Base-by-base conservation (phyloP, 53 echinoderm and acorn worm genomes). In the Patiria pectinifera region DNA sequence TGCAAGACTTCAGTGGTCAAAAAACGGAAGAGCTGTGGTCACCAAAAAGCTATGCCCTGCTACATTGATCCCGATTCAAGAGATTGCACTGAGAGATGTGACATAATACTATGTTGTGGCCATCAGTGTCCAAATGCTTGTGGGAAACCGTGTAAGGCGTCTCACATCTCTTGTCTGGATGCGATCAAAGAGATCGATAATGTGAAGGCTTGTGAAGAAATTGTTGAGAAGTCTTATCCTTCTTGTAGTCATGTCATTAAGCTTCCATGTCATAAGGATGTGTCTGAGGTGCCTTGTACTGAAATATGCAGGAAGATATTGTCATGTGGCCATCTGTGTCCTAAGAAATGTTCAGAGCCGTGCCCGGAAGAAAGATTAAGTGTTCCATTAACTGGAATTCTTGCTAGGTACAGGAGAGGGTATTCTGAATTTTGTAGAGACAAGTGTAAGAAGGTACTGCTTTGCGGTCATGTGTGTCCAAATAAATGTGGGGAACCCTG, bases 311-410 rank as follows among this genome's bases (percentile, higher is more conserved):
- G 26, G 4, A 87, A 89, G 24, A 23, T 72, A 19, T 84, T 95
- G 24, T 13, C 47, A 6, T 98, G 98, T 84, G 96, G 96, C 12
- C 98, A 98, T 82, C 89, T 11, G 0, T 98, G 98, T 83, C 89
- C 26, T 2, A 85, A 91, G 23, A 60, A 72, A 61, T 98, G 98
- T 92, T 82, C 92, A 6, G 91, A 95, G 22, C 48, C 76, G 3
- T 98, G 98, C 83, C 62, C 45, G 14, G 4, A 48, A 26, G 86
- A 86, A 26, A 70, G n/a, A 2, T 2, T 85, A 11, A 60, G 61
- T 11, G 86, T 47, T 10, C 62, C 26, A 19, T 44, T n/a, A 5
- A 45, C 60, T 0, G 35, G 47, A 7, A 4, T 21, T 22, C 69
- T 19, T 82, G 84, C 10, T 76, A 93, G 19, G 49, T 9, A 3